Conservation (phyloP, 2,797 vertebrate genomes). For the Smutsia gigantea region DNA sequence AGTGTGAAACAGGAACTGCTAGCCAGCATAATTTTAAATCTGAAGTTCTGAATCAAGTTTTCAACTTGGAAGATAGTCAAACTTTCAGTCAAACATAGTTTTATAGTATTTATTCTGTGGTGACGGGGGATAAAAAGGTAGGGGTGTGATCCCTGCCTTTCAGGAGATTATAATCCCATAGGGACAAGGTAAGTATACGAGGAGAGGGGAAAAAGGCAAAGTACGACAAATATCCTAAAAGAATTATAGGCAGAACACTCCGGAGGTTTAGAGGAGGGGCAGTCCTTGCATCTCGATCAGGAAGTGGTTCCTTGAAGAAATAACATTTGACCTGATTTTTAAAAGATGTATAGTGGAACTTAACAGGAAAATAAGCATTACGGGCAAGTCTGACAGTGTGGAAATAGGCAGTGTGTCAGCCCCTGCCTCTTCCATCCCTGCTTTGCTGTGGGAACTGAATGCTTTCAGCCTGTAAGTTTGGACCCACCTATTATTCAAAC, state of each 20-base stretch:
- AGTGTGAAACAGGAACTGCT: neutral
- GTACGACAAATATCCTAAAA: neutral
- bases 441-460: neutral
- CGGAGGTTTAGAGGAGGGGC: neutral
- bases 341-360: neutral
- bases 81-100: neutral
- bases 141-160: neutral
- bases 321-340: neutral
- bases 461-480: neutral
- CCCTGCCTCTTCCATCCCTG: neutral
- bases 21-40: neutral
- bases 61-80: neutral
- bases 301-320: constrained; percentile 4
- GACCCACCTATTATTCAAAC: neutral
- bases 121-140: neutral
- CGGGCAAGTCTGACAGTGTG: neutral
- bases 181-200: neutral
- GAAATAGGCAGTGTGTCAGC: neutral
- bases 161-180: neutral
- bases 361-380: neutral
- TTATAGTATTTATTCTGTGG: neutral
- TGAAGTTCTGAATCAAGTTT: constrained; percentile 8
- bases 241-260: neutral
- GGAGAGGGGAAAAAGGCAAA: neutral
- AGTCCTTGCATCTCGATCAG: neutral